Evolutionary conservation across 2,888 invertebrate species (phyloP).

Genomic region (Onthophagus sagittarius): DNA sequence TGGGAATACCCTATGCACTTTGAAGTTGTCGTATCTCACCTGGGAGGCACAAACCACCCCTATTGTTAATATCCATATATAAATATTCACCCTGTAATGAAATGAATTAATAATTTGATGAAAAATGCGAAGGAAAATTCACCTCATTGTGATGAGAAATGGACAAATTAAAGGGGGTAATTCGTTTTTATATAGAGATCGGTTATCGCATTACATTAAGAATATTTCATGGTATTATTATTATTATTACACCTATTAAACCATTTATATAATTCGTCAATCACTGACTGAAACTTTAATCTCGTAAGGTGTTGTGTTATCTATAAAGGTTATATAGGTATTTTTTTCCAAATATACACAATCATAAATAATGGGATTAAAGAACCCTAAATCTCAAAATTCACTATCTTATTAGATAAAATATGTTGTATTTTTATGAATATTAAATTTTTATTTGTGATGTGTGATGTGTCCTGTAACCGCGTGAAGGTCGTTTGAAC

Average conservation of each 20-base stretch:
- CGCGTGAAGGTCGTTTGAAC: background rate
- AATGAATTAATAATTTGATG: background rate
- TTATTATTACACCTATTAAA: background rate
- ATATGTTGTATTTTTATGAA: too few species aligned
- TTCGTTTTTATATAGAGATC: background rate
- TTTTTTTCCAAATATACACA: too few species aligned
- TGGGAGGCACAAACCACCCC: background rate
- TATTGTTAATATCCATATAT: background rate
- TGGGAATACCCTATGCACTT: conserved; percentile 35
- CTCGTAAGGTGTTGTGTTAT: background rate
- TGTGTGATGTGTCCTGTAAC: too few species aligned
- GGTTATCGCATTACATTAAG: background rate
- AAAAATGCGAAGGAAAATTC: background rate
- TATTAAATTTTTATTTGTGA: too few species aligned
- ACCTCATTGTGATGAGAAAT: background rate
- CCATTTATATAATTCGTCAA: background rate
- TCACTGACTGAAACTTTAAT: background rate
- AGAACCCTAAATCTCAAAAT: too few species aligned
- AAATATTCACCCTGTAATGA: conserved; percentile 3
- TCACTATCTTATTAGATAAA: too few species aligned
- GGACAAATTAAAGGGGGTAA: background rate
- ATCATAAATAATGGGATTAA: too few species aligned
- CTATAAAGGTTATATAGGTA: too few species aligned
- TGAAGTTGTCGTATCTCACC: conserved; percentile 31
- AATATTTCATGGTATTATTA: background rate